These are phyloP conservation scores for Euzetes globulus DNA, from an alignment of 2,888 invertebrate species.

Conservation along the genomic window DNA sequence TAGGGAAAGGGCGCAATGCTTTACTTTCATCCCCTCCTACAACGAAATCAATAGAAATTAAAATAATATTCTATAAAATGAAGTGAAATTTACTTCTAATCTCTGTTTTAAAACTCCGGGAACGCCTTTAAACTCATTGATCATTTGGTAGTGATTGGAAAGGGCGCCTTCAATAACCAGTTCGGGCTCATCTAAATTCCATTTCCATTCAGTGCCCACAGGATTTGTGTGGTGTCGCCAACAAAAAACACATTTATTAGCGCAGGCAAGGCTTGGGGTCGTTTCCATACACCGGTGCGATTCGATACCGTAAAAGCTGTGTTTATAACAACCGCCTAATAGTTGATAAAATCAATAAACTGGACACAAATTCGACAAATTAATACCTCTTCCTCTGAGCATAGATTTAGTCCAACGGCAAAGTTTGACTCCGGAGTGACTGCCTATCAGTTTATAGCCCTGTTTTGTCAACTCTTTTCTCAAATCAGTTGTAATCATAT, in stretches of 20 bases:
- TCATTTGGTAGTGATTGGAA: conserved; percentile 53
- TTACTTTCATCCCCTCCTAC: conserved; percentile 50
- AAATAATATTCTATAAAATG: neutral
- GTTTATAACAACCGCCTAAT: conserved; percentile 56
- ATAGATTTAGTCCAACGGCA: conserved; percentile 58
- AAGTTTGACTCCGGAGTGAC: conserved; percentile 56
- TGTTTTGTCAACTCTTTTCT: conserved; percentile 54
- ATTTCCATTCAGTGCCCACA: conserved; percentile 57
- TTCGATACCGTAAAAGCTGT: conserved; percentile 57
- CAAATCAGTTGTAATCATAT: conserved; percentile 54
- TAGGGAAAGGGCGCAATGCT: conserved; percentile 55
- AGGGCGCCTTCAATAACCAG: conserved; percentile 52
- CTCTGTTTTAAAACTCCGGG: conserved; percentile 53
- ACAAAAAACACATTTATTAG: conserved; percentile 58
- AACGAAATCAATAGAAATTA: too few relatives aligned
- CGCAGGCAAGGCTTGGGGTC: conserved; percentile 56
- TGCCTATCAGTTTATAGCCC: conserved; percentile 54
- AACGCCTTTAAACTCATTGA: conserved; percentile 53
- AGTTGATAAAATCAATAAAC: conserved; percentile 43
- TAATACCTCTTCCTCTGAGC: conserved; percentile 46
- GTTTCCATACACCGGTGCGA: conserved; percentile 57
- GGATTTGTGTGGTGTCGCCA: conserved; percentile 54
- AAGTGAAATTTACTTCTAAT: conserved; percentile 43
- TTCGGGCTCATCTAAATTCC: conserved; percentile 55
- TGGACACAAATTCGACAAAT: conserved; percentile 51